A percentile compares a stretch with the other conserved stretches of the same genome.
Evolutionary conservation across 2,113 vertebrate genomes (phyloP).

Genomic region (Nestor notabilis): DNA sequence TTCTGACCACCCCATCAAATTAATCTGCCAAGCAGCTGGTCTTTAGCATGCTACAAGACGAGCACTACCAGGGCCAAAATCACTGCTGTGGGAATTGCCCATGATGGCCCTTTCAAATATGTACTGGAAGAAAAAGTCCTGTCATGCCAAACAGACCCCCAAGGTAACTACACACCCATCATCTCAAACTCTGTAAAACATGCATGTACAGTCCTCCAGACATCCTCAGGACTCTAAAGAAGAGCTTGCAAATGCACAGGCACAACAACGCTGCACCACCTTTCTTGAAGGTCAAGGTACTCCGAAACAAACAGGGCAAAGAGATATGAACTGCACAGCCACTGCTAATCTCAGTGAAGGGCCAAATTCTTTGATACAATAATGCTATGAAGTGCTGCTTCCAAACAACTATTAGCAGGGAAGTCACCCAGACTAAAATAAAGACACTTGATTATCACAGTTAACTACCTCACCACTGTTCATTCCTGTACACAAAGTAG

Average conservation of each 20-base stretch:
- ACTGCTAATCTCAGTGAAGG: neutral
- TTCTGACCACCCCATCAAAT: neutral
- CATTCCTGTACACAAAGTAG: neutral
- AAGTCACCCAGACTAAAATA: neutral
- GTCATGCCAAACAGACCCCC: neutral
- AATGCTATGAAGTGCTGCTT: neutral
- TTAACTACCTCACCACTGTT: neutral
- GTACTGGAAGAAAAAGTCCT: neutral
- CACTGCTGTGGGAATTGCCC: neutral
- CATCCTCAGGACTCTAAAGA: neutral
- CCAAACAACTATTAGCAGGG: neutral
- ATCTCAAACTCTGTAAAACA: neutral
- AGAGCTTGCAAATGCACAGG: neutral
- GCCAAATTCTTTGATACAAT: neutral
- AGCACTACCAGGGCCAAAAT: neutral
- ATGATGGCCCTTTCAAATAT: accelerated
- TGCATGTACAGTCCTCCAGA: neutral
- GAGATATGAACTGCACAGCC: neutral
- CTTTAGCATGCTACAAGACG: neutral
- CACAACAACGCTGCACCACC: neutral
- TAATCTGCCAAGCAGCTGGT: neutral
- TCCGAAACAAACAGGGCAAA: neutral
- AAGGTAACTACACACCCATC: neutral
- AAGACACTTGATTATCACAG: neutral
- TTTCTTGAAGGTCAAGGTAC: neutral